These are phyloP conservation scores for Lepisosteus oculatus DNA, from an alignment of 2,113 vertebrate genomes.

Conservation along the genomic window DNA sequence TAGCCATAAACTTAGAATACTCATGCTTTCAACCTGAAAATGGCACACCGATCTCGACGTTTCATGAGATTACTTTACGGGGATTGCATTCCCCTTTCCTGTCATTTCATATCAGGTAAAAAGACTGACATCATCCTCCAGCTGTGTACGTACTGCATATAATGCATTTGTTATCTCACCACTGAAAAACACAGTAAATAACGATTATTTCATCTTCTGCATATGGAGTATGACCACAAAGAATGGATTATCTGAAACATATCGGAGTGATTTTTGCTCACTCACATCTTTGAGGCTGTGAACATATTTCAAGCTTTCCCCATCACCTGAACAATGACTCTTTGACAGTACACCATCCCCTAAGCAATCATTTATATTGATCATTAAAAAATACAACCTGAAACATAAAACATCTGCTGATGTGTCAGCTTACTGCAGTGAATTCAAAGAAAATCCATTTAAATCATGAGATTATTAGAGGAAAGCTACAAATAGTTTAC, in stretches of 20 bases:
- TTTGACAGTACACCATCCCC: background rate
- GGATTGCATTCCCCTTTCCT: slow-evolving; percentile 23
- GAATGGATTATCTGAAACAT: too few species aligned
- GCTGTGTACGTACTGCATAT: background rate
- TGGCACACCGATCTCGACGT: background rate
- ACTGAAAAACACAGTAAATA: background rate
- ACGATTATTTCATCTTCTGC: too few species aligned
- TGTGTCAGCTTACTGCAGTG: background rate
- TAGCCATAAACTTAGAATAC: too few species aligned
- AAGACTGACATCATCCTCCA: slow-evolving; percentile 13
- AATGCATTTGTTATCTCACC: background rate
- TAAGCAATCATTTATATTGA: background rate
- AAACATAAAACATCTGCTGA: background rate
- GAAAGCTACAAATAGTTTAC: too few species aligned
- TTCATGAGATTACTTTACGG: slow-evolving; percentile 1
- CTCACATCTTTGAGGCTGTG: slow-evolving; percentile 19
- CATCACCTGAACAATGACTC: background rate
- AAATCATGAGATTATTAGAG: too few species aligned
- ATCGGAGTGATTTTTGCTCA: background rate
- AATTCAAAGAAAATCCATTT: background rate
- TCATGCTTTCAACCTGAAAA: background rate
- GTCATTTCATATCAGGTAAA: slow-evolving; percentile 24
- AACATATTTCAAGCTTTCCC: slow-evolving; percentile 1
- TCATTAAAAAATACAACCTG: background rate
- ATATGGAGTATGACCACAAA: too few species aligned